phyloP scores from a whole-genome alignment of 2,888 invertebrate species.

The Lasioglossum malachurum region DNA sequence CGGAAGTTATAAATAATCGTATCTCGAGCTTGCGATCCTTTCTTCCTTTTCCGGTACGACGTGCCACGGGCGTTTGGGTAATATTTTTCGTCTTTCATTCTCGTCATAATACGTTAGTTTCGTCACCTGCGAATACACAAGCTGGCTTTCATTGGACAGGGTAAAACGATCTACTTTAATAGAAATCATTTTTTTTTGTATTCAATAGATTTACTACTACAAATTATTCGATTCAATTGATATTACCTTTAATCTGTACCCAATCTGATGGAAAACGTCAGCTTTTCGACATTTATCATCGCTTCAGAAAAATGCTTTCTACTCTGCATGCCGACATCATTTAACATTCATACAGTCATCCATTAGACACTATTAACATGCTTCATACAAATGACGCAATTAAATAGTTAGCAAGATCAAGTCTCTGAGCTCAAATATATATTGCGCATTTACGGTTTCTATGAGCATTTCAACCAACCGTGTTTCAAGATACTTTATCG shows the following conservation, averaged over 20 bases:
- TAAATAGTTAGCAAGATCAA: conserved; percentile 37
- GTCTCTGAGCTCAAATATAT: conserved; percentile 53
- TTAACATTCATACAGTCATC: conserved; percentile 32
- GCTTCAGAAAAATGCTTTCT: conserved; percentile 40
- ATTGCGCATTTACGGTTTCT: conserved; percentile 20
- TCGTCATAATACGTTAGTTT: conserved; percentile 73
- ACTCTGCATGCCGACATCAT: conserved; percentile 63
- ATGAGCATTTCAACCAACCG: neutral
- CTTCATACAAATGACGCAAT: conserved; percentile 21
- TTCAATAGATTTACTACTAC: conserved; percentile 30
- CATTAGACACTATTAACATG: conserved; percentile 5
- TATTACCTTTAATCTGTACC: conserved; percentile 42
- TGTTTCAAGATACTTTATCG: neutral
- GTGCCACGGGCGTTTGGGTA: conserved; percentile 79
- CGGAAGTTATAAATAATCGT: conserved; percentile 66
- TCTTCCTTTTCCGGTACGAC: conserved; percentile 81
- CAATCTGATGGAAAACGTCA: conserved; percentile 68
- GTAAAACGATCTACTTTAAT: conserved; percentile 60
- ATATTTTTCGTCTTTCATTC: conserved; percentile 83
- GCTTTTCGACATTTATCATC: conserved; percentile 42
- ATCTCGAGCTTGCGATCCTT: conserved; percentile 66
- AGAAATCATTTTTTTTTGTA: conserved; percentile 34
- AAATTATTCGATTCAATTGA: conserved; percentile 29
- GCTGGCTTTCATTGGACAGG: conserved; percentile 70
- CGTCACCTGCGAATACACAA: conserved; percentile 65